These are phyloP conservation scores for Rhea americana DNA, from an alignment of 2,113 vertebrate species.

Conservation along the genomic window DNA sequence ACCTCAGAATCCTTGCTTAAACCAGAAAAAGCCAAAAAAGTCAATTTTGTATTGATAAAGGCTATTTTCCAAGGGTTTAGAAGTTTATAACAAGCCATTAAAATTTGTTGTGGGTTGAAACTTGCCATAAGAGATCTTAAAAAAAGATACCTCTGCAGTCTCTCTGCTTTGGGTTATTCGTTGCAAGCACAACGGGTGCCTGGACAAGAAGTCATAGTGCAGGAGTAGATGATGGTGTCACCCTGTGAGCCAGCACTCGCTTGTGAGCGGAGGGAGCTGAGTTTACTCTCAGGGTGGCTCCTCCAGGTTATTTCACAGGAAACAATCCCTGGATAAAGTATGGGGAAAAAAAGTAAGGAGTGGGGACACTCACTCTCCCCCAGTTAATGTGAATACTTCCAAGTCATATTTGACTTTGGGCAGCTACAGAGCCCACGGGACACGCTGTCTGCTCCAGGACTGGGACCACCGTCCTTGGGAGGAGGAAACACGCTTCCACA, in stretches of 20 bases:
- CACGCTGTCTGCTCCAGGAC: too few relatives aligned
- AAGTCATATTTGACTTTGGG: too few relatives aligned
- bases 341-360: background rate
- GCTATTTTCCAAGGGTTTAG: background rate
- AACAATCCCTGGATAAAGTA: background rate
- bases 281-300: background rate
- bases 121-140: background rate
- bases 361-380: background rate
- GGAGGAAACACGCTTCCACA: too few relatives aligned
- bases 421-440: too few relatives aligned
- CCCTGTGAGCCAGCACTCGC: background rate
- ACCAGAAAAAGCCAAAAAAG: background rate
- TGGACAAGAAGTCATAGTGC: background rate
- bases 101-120: background rate
- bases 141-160: background rate
- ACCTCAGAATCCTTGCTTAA: background rate
- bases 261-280: background rate
- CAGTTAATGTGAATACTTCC: too few relatives aligned
- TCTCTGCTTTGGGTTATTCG: background rate
- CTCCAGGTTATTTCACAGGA: background rate
- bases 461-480: too few relatives aligned
- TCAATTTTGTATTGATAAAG: background rate
- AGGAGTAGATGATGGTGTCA: background rate
- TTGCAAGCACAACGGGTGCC: background rate
- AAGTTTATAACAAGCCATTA: background rate